Evolutionary conservation across 2,113 vertebrate genomes (phyloP).

Genomic region (Dromaius novaehollandiae): DNA sequence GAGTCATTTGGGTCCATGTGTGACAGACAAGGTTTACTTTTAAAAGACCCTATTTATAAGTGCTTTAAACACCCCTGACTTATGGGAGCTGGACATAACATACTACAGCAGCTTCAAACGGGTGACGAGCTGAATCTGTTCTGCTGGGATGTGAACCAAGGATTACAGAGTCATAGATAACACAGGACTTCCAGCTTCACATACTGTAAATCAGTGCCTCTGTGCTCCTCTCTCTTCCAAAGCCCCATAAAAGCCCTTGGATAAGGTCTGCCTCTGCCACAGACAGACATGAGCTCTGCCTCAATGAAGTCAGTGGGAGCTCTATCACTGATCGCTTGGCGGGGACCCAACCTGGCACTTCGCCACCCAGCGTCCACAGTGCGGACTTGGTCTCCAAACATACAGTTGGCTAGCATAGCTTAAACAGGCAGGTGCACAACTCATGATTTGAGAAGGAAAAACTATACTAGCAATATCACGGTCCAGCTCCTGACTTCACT

Average conservation of each 20-base stretch:
- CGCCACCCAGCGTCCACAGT: fast-evolving
- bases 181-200: fast-evolving
- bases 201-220: not conserved
- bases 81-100: not conserved
- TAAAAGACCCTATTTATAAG: not conserved
- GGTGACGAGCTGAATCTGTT: not conserved
- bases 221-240: not conserved
- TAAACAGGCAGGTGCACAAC: not conserved
- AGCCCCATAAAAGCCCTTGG: not conserved
- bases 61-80: not conserved
- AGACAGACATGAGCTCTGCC: not conserved
- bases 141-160: not conserved
- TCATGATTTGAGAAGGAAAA: not conserved
- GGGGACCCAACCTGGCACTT: not conserved
- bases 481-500: not conserved
- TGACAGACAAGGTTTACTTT: not conserved
- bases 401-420: not conserved
- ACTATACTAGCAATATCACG: not conserved
- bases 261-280: not conserved
- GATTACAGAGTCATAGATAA: not conserved
- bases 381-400: not conserved
- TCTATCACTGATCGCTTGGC: fast-evolving
- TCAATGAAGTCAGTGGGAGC: fast-evolving
- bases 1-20: fast-evolving
- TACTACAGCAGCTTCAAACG: not conserved